Conservation (phyloP, 2,113 vertebrate genomes). For the Cynocephalus volans region DNA sequence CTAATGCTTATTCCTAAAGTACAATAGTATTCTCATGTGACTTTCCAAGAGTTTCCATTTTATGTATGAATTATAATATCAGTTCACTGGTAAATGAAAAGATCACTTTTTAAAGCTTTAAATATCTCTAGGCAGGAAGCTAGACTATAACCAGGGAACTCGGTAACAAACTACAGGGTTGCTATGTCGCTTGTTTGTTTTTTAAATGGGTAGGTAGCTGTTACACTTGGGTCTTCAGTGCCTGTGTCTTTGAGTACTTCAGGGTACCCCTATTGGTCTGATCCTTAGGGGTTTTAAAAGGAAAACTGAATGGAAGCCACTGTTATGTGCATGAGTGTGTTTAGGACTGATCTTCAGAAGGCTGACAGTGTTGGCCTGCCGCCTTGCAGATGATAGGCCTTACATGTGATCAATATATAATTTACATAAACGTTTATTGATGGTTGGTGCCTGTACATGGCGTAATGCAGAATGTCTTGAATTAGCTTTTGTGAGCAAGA, state of each 20-base stretch:
- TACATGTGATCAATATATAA: accelerated
- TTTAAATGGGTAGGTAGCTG: background rate
- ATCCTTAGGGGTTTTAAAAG: background rate
- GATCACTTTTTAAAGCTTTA: conserved; percentile 24
- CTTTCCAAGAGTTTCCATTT: background rate
- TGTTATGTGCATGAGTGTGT: accelerated
- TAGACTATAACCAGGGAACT: background rate
- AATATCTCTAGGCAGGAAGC: background rate
- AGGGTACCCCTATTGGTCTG: background rate
- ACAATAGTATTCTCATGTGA: background rate
- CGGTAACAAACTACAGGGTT: background rate
- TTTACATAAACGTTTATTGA: background rate
- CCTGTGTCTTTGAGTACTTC: no score
- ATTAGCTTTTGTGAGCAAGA: background rate
- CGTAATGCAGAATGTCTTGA: background rate
- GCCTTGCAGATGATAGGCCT: background rate
- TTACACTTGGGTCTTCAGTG: background rate
- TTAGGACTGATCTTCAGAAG: background rate
- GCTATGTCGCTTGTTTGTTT: background rate
- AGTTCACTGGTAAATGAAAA: background rate
- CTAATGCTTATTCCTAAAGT: background rate
- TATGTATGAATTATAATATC: background rate
- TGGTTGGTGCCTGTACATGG: background rate
- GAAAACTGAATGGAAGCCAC: background rate
- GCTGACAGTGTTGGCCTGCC: accelerated